Evolutionary conservation across 92 coral and sea anemone genomes (phyloP), one percentile per base, ranked within the genome.

Genomic region (Desmophyllum pertusum): DNA sequence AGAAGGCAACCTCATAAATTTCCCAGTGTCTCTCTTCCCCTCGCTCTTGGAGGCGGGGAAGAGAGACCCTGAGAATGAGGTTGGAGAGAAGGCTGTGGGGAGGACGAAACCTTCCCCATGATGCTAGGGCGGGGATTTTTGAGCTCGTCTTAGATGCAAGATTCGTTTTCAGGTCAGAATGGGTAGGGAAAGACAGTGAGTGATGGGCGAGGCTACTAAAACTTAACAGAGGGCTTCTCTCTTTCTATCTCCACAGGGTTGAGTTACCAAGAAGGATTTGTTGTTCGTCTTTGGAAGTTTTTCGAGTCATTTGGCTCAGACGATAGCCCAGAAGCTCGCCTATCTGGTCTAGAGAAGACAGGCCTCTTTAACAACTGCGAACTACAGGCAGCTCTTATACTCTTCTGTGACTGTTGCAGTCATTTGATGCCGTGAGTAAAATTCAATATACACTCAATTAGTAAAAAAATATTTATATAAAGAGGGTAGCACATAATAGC

Each of bases 401-500:
- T 96, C 66, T 96, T 96, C 87, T 96, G 98, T 87, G 98, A 96
- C 89, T 96, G 99, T 81, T 96, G 99, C 73, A 88, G 99, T 66
- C 99, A 96, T 78, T 90, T 95, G 21, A 83, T 96, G 66, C 98
- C 99, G 99, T 96, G 75, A 90, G 98, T 91, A 23, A 67, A 35
- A 10, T 18, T 66, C 41, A 5, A 23, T 18, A 30, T n/a, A 55
- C n/a, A 55, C 63, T 0, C 63, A 14, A 5, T 9, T 46, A 46
- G n/a, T n/a, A n/a, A n/a, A n/a, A n/a, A n/a, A n/a, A n/a, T n/a
- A n/a, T n/a, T n/a, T n/a, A n/a, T n/a, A n/a, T n/a, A n/a, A n/a
- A n/a, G n/a, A n/a, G n/a, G n/a, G n/a, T n/a, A n/a, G n/a, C n/a
- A n/a, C n/a, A n/a, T n/a, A n/a, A n/a, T n/a, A n/a, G n/a, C n/a